A percentile compares a stretch with the other conserved stretches of the same genome.
Evolutionary conservation across 2,113 vertebrate species (phyloP).

Genomic region (Carlito syrichta): DNA sequence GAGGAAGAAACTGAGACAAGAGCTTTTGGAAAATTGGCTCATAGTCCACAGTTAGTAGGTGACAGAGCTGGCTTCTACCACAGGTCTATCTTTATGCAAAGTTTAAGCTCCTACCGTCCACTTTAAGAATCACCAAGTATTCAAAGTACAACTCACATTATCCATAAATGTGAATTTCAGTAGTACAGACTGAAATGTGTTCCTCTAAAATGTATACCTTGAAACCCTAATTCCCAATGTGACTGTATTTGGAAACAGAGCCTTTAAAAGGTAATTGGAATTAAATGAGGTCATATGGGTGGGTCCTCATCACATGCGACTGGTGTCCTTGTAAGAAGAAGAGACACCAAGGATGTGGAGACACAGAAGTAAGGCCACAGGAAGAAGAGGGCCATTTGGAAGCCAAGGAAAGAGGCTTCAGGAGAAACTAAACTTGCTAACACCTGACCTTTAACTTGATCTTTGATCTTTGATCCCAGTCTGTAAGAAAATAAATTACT

Average conservation of each 20-base stretch:
- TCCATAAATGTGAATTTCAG: background rate
- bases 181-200: background rate
- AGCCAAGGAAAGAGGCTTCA: background rate
- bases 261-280: background rate
- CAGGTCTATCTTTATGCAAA: background rate
- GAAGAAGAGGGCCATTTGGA: background rate
- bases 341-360: background rate
- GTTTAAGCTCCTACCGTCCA: background rate
- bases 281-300: background rate
- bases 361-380: background rate
- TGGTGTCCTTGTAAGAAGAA: background rate
- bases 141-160: background rate
- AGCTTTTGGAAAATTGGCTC: background rate
- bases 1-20: background rate
- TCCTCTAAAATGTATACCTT: background rate
- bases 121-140: background rate
- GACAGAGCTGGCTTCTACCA: background rate
- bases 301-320: background rate
- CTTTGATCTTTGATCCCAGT: no score
- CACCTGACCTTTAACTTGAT: background rate
- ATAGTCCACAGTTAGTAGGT: background rate
- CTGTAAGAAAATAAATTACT: background rate
- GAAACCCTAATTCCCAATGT: background rate
- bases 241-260: background rate
- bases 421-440: background rate